Conservation (phyloP, 2,113 vertebrate genomes). For the Athene cunicularia region DNA sequence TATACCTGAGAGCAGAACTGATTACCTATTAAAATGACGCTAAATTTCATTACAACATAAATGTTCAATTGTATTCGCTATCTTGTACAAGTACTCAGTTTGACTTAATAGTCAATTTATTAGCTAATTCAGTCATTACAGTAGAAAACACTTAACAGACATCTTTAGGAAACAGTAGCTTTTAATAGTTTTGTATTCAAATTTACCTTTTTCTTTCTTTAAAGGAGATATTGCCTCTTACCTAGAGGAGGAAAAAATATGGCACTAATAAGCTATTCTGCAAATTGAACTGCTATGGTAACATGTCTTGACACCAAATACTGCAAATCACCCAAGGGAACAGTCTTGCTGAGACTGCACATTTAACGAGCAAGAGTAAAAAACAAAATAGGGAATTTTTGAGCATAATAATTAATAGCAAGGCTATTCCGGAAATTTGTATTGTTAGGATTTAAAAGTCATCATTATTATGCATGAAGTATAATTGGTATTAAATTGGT, state of each 20-base stretch:
- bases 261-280: slow-evolving; percentile 1
- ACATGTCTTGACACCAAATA: neutral
- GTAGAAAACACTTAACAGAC: neutral
- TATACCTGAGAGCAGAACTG: neutral
- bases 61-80: neutral
- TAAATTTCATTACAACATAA: neutral
- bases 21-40: neutral
- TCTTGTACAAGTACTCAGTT: neutral
- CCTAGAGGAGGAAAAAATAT: neutral
- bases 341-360: neutral
- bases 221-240: neutral
- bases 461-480: neutral
- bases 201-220: neutral
- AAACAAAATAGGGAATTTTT: neutral
- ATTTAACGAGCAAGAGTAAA: neutral
- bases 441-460: neutral
- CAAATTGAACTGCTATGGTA: neutral
- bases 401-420: neutral
- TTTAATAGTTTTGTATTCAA: neutral
- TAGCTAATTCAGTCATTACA: neutral
- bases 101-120: neutral
- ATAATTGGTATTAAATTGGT: neutral
- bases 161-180: neutral
- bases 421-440: neutral
- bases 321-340: neutral